Base-by-base conservation (phyloP, 2,113 vertebrate species). In the Tupaia chinensis region DNA sequence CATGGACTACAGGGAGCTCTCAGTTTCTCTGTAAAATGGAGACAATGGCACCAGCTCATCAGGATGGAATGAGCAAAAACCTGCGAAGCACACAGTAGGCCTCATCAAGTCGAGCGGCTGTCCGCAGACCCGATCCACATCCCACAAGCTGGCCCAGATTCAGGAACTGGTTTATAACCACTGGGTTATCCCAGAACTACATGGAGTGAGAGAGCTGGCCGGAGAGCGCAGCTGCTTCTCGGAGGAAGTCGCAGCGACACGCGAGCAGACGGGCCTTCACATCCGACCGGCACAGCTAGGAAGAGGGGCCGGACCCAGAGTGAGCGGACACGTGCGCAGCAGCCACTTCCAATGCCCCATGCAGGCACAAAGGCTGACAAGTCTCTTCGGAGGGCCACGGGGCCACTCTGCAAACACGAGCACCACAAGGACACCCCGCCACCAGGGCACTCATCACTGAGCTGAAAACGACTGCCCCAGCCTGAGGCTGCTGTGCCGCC, bases 311-410 rank as follows among this genome's bases (percentile, higher is more conserved):
- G 12, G 27, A 61, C 0, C 68, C 14, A 23, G 65, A 2, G 4
- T n/a, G 9, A 32, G 6, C 20, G 14, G 6, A 13, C 0, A 0
- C 0, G 1, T 25, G 60, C 10, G 32, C 15, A 27, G 4, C 66
- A 10, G 86, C n/a, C 22, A n/a, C 73, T 27, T 53, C 66, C 13
- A 25, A 20, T 5, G 4, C 73, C 16, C 32, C 5, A 0, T 11
- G 34, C 19, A 69, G 60, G 76, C 29, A 74, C 68, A 44, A 0
- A 34, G 3, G 11, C 4, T 7, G 8, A 29, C 27, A 12, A 25
- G 19, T 17, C 29, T 20, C 56, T 54, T 5, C 9, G 34, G 66
- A 72, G 22, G 58, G 25, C 0, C 15, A 9, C 11, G 1, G 1
- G 78, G 15, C 44, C 20, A 23, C 27, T 54, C 53, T 22, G 53